A percentile compares a stretch with the other conserved stretches of the same genome.
These are phyloP conservation scores for Polyergus mexicanus DNA, from an alignment of 1,140 invertebrate genomes.

Conservation along the genomic window DNA sequence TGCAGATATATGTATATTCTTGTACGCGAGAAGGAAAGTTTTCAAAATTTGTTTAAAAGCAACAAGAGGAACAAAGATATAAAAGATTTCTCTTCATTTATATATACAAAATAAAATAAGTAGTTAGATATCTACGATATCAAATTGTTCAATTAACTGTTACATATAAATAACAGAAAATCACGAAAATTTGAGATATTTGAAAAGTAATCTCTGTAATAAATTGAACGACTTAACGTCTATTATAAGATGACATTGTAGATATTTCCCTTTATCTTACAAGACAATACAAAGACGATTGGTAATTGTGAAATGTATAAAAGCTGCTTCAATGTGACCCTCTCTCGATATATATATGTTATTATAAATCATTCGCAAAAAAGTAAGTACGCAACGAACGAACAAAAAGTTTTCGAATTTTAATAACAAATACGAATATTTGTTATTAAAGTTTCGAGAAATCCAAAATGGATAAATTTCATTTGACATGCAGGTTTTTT, in stretches of 20 bases:
- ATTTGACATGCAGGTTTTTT: neutral
- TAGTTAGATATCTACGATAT: neutral
- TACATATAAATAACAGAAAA: neutral
- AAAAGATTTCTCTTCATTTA: neutral
- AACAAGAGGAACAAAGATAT: neutral
- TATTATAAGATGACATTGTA: neutral
- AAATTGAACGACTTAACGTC: neutral
- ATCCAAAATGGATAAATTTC: neutral
- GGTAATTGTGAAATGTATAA: slow-evolving; percentile 30
- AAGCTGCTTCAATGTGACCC: slow-evolving; percentile 25
- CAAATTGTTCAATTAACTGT: neutral
- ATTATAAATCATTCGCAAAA: slow-evolving; percentile 8
- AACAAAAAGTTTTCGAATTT: neutral
- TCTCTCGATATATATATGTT: slow-evolving; percentile 6
- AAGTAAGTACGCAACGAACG: neutral
- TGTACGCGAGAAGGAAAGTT: neutral
- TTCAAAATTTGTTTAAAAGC: neutral
- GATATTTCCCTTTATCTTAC: slow-evolving; percentile 17
- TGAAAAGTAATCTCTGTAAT: neutral
- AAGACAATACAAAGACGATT: neutral
- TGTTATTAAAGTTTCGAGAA: neutral
- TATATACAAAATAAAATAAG: neutral
- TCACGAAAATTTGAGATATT: slow-evolving; percentile 4
- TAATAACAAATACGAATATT: neutral
- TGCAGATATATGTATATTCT: neutral